These are phyloP conservation scores for Odontocolon sp. DNA, from an alignment of 2,888 invertebrate species.

Conservation along the genomic window DNA sequence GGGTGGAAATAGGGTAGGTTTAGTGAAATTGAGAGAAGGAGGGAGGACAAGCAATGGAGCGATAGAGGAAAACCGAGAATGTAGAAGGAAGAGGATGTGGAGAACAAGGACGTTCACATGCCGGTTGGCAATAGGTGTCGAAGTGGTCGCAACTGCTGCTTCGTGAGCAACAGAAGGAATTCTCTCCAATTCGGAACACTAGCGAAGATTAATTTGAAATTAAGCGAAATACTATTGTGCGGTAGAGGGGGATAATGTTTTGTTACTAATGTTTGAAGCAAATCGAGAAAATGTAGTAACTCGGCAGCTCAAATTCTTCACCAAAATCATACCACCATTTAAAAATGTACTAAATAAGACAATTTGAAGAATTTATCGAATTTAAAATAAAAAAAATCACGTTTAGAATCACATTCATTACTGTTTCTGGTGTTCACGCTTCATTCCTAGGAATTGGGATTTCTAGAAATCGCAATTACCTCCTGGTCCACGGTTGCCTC, in stretches of 20 bases:
- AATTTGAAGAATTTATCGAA: too few species aligned
- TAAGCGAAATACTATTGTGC: conserved; percentile 24
- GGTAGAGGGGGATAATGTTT: not conserved
- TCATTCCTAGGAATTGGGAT: too few species aligned
- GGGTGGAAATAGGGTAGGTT: not conserved
- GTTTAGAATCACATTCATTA: too few species aligned
- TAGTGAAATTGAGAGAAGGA: conserved; percentile 1
- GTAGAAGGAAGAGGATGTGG: not conserved
- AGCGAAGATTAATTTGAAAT: conserved; percentile 42
- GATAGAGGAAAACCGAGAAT: conserved; percentile 24
- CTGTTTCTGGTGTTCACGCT: too few species aligned
- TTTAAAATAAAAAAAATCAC: too few species aligned
- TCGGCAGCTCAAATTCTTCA: too few species aligned
- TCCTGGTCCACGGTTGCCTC: too few species aligned
- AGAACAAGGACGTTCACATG: conserved; percentile 18
- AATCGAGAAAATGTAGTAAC: too few species aligned
- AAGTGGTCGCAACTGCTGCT: conserved; percentile 42
- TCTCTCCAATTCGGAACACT: not conserved
- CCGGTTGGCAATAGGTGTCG: conserved; percentile 46
- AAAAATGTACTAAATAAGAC: too few species aligned
- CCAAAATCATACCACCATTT: too few species aligned
- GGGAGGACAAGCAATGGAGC: not conserved
- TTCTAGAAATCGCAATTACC: too few species aligned
- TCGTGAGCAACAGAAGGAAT: conserved; percentile 2
- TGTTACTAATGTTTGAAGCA: not conserved